Evolutionary conservation across 2,797 vertebrate genomes (phyloP).

Genomic region (Emydoidea blandingii): DNA sequence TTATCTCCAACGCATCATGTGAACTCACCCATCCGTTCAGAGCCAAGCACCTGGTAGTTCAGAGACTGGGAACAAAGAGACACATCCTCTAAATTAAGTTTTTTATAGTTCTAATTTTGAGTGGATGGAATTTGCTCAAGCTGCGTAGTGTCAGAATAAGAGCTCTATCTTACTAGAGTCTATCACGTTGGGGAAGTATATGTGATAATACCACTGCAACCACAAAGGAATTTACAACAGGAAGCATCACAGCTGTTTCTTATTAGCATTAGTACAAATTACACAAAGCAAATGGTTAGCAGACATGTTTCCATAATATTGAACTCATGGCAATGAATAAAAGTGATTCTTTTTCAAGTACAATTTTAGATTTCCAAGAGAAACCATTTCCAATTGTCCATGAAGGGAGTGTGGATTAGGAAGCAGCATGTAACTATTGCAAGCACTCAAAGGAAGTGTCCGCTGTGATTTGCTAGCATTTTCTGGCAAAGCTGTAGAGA

Average conservation of each 20-base stretch:
- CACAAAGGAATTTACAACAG: slow-evolving; percentile 78
- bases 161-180: background rate
- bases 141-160: background rate
- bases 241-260: slow-evolving; percentile 82
- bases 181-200: slow-evolving; percentile 63
- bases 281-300: slow-evolving; percentile 83
- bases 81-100: background rate
- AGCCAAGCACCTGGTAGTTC: background rate
- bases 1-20: background rate
- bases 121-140: slow-evolving; percentile 49
- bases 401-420: slow-evolving; percentile 54
- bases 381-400: slow-evolving; percentile 67
- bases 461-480: background rate
- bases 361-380: slow-evolving; percentile 72
- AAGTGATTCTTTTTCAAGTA: slow-evolving; percentile 65
- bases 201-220: slow-evolving; percentile 72
- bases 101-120: background rate
- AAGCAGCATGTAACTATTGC: background rate
- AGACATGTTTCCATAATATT: slow-evolving; percentile 81
- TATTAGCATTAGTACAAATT: slow-evolving; percentile 83
- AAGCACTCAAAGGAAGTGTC: background rate
- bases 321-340: slow-evolving; percentile 76
- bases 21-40: background rate
- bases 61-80: background rate
- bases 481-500: background rate